Base-by-base conservation (phyloP, 1,140 invertebrate species). In the Macrobrachium nipponense region DNA sequence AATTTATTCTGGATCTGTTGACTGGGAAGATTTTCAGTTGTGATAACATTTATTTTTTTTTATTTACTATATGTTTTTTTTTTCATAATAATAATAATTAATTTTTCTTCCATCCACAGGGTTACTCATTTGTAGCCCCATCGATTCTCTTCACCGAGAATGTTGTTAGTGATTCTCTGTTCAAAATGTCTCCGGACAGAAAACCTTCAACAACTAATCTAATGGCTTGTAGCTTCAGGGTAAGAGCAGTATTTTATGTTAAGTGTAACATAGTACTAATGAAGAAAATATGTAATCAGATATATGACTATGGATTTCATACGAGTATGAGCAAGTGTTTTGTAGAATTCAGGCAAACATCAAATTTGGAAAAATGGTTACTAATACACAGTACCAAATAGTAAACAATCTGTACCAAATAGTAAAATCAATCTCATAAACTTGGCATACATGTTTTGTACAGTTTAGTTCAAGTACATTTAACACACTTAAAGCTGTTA, bases 61-160 rank as follows among this genome's bases (percentile, higher is more conserved):
- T 10, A 80, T 23, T 20, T n/a, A 60, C 44, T 2, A 82, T 61
- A 72, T 14, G 18, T 78, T 27, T 62, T 20, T 73, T 94, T 1
- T 36, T 36, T 89, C 95, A 18, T 59, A 76, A 23, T 23, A n/a
- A 15, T 70, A 70, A 27, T 14, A 1, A 27, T 7, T 27, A 6
- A 2, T n/a, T 66, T 20, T 17, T 70, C 20, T 27, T 27, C 14
- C 27, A 18, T 61, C 27, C 17, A 70, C 79, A 87, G 95, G 96
- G 97, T 59, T 99, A 99, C 91, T 98, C 97, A 0, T 99, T 97
- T 92, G 96, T 99, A 44, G 96, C 98, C 0, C 98, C 98, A 3
- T 98, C 97, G 87, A 94, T 98, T 80, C 91, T 97, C 72, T 97
- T 98, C 91, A 95, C 95, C 72, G 95, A 96, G 89, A 97, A 98